Percentiles rank a stretch among this genome's conserved stretches.
Conservation (phyloP, 2,888 invertebrate species). For the Cantharis nigra region DNA sequence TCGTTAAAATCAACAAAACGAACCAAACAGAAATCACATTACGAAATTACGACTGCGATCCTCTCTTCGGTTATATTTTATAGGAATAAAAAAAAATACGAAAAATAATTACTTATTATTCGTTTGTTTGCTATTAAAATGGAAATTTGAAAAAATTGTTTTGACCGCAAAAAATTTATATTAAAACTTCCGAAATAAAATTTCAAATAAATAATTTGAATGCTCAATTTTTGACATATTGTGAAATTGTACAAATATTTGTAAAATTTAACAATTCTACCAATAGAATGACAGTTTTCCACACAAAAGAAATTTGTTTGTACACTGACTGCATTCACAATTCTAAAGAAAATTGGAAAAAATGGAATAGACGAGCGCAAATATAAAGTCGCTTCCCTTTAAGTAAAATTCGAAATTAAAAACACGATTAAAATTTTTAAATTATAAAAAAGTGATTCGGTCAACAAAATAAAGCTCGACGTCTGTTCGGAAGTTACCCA, state of each 20-base stretch:
- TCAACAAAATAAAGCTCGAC: not conserved
- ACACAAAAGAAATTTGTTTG: not conserved
- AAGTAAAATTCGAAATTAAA: not conserved
- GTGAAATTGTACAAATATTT: not conserved
- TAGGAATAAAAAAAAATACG: not conserved
- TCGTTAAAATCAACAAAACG: not conserved
- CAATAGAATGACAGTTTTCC: not conserved
- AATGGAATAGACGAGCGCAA: not conserved
- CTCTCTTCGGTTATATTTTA: not conserved
- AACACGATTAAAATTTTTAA: not conserved
- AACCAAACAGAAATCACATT: not conserved
- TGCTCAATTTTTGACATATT: not conserved
- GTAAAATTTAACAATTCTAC: not conserved
- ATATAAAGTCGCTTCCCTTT: not conserved
- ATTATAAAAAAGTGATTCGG: not conserved
- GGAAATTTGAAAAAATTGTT: not conserved
- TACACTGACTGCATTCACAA: not conserved
- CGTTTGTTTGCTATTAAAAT: not conserved
- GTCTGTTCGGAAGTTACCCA: not conserved
- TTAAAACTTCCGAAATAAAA: not conserved
- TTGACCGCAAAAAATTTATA: not conserved
- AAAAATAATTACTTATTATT: not conserved
- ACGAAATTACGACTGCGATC: not conserved
- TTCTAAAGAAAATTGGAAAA: not conserved
- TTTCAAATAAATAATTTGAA: not conserved